Base-by-base conservation (phyloP, 2,113 vertebrate genomes). In the Seriola rivoliana region DNA sequence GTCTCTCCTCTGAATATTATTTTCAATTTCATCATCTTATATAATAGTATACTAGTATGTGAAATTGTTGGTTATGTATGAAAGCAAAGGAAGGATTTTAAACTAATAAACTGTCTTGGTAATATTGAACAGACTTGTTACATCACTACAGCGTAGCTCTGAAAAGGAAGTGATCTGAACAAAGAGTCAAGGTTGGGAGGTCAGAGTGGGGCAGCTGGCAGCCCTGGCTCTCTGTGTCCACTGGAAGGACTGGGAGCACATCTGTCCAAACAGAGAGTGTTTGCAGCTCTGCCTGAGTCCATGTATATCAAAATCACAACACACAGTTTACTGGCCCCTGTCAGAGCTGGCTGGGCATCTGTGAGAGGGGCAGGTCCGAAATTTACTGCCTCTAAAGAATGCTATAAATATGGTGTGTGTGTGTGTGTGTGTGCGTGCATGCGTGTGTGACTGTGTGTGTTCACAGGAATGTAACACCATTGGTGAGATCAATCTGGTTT, bases 211-310 rank as follows among this genome's bases (percentile, higher is more conserved):
- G 69, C 84, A 79, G 69, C 76, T 38, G 81, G 68, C 36, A 60
- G 60, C 14, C 52, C 76, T 19, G 50, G 2, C 40, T 65, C 38
- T 46, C 66, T 21, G 29, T 67, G 36, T 77, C 64, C 50, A 71
- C 23, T 58, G 52, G 67, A 66, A 57, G 36, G 50, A n/a, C 69
- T 36, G 76, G 52, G 32, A 64, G 32, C 67, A 86, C 88, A 89
- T 90, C 88, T 90, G 87, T 89, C 78, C 70, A 83, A 89, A 92
- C 55, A 58, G 69, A 46, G 25, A 62, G 64, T 68, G 75, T 81
- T 82, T 57, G 68, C 67, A 25, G 64, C 85, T 78, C 74, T 29
- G 70, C 17, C 50, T 40, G 14, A 68, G 48, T 48, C 70, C 59
- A 63, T 36, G 82, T 68, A 86, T 85, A 42, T 42, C 40, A 42